A percentile compares a stretch with the other conserved stretches of the same genome.
phyloP scores from a whole-genome alignment of 1,140 invertebrate species.

The Drosophila mojavensis region DNA sequence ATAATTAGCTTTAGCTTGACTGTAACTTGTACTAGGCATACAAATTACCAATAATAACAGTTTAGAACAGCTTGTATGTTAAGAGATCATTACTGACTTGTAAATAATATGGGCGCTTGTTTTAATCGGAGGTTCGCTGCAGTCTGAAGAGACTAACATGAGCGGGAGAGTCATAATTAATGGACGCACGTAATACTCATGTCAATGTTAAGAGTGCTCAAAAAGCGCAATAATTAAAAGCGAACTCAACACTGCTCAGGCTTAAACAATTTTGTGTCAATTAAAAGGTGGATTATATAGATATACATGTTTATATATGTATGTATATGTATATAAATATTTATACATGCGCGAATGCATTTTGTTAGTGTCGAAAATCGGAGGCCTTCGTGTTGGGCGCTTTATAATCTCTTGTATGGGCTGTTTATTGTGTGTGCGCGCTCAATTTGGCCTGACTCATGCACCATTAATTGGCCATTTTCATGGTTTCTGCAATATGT shows the following conservation, averaged over 20 bases:
- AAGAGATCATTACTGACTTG: background rate
- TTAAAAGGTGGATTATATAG: constrained; percentile 28
- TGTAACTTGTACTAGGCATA: constrained; percentile 2
- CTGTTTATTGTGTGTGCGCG: constrained; percentile 67
- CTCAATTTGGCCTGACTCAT: constrained; percentile 79
- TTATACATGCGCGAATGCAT: constrained; percentile 4
- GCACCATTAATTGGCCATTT: constrained; percentile 78
- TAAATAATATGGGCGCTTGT: background rate
- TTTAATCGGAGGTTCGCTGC: too few species aligned
- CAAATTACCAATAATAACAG: constrained; percentile 15
- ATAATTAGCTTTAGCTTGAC: background rate
- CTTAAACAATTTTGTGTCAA: constrained; percentile 40
- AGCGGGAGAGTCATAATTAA: constrained; percentile 34
- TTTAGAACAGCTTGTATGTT: constrained; percentile 17
- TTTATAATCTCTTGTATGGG: constrained; percentile 63
- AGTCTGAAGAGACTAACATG: constrained; percentile 20
- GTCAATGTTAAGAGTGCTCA: background rate
- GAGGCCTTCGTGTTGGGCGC: constrained; percentile 22
- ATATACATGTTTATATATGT: background rate
- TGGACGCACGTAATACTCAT: constrained; percentile 13
- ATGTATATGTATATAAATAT: too few species aligned
- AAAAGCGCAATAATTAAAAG: constrained; percentile 47
- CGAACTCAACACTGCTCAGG: constrained; percentile 10
- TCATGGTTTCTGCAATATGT: constrained; percentile 71
- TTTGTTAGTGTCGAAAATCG: constrained; percentile 36